phyloP scores from a whole-genome alignment of 2,797 vertebrate species.

The Acridotheres tristis region DNA sequence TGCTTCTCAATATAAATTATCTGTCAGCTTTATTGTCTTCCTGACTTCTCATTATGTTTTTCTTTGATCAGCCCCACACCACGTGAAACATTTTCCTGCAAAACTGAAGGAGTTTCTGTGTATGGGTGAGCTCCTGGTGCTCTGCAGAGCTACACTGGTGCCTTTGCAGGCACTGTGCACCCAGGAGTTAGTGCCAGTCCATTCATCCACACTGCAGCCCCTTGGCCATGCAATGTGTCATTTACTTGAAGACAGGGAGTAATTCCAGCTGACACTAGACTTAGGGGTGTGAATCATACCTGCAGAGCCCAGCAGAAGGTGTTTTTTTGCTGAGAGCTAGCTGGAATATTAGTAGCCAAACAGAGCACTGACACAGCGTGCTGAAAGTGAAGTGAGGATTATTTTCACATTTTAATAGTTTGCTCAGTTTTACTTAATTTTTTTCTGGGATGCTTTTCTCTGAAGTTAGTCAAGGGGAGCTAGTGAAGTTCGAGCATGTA shows the following conservation, averaged over 20 bases:
- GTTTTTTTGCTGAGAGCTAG: neutral
- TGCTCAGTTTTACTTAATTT: neutral
- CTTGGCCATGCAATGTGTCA: accelerated
- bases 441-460: neutral
- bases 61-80: neutral
- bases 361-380: neutral
- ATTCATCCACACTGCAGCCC: neutral
- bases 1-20: neutral
- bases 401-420: neutral
- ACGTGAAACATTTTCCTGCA: neutral
- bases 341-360: neutral
- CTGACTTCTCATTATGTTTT: neutral
- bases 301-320: neutral
- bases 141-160: neutral
- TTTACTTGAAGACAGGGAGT: neutral
- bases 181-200: neutral
- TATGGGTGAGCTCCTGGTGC: neutral
- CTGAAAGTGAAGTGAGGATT: neutral
- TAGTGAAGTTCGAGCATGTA: neutral
- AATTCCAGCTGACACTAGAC: neutral
- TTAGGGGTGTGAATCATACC: neutral
- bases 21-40: neutral
- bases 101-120: neutral
- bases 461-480: neutral
- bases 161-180: neutral